Evolutionary conservation across 2,888 invertebrate genomes (phyloP), one percentile per base, ranked within the genome.

Genomic region (Dysmachus trigonus): DNA sequence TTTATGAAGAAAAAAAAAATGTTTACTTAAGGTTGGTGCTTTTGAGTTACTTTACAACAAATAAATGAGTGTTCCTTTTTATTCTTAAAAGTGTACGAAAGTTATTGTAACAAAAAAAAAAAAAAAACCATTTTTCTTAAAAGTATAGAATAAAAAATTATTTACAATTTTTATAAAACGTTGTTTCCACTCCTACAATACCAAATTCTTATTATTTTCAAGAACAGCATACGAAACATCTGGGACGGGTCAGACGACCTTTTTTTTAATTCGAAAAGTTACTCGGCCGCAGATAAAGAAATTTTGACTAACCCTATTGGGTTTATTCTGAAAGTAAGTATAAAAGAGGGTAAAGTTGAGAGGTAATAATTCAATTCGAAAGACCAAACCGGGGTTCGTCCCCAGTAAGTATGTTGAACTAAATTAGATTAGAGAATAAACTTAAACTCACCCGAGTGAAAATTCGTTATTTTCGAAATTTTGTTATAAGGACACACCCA

Each of bases 21-120:
- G 31, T 62, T 33, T 82, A 33, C 62, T 71, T 71, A 82, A 62
- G 31, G 41, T 82, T 82, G 82, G 82, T 82, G 82, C 82, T 82
- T 82, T 82, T 82, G n/a, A 82, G 71, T 82, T 79, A 79, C 31
- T 79, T 38, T 41, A 79, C 51, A 79, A 47, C 79, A 79, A 79
- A 79, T 41, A 79, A 47, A 79, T 79, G 76, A 76, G 76, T 79
- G 79, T 79, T 79, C 79, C 79, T 79, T 79, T 79, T 79, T 76
- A 76, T 76, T 41, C 33, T 76, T 76, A 47, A 79, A 79, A 79
- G 22, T 79, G 79, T 79, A 79, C 79, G 79, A 51, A 79, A 18
- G 79, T 79, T 79, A 47, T 79, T 76, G 76, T 76, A 76, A 76
- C 76, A 76, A 76, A 76, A 76, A 53, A 51, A 73, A 73, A 73